Base-by-base conservation (phyloP, 2,113 vertebrate genomes). In the Panthera leo region DNA sequence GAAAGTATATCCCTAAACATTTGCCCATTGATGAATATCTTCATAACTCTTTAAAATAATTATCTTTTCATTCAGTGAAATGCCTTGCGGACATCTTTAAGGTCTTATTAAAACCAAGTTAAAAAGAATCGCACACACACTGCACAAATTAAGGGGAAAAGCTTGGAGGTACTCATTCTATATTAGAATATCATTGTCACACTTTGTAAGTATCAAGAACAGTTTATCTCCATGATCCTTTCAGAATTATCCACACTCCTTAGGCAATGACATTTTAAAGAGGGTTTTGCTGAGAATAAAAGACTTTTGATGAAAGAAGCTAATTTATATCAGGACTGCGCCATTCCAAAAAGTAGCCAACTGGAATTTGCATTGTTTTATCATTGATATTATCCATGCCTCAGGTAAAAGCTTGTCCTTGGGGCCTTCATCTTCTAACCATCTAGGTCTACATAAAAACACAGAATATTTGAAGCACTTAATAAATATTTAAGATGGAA, bases 31-130 rank as follows among this genome's bases (percentile, higher is more conserved):
- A 45, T 95, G 36, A 76, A 85, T 95, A 78, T 97, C 42, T 92
- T 96, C 34, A n/a, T 85, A 93, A 84, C 31, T 75, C 42, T 76
- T 97, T 78, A 95, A 97, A 96, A 97, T 95, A 82, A 94, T 96
- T 91, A 95, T 93, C 58, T 93, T 94, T 96, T 91, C 31, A 80
- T 75, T 79, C 13, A 83, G 25, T 65, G 36, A 68, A 80, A 86
- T 84, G 73, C 61, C 73, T 97, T 94, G 15, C 0, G 5, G 91
- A 91, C 18, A 95, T 67, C 75, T 95, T 88, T 83, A 86, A 89
- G 75, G 36, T 94, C 85, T 95, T 96, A 91, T 88, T 96, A 96
- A 97, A 95, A 86, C 19, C 12, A 67, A 48, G 29, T 82, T 97
- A 84, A 94, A 95, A 92, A 65, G 11, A 90, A 95, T 67, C 73